Percentiles rank a stretch among this genome's conserved stretches.
Evolutionary conservation across 2,797 vertebrate species (phyloP).

Genomic region (Hyperoplus lanceolatus): DNA sequence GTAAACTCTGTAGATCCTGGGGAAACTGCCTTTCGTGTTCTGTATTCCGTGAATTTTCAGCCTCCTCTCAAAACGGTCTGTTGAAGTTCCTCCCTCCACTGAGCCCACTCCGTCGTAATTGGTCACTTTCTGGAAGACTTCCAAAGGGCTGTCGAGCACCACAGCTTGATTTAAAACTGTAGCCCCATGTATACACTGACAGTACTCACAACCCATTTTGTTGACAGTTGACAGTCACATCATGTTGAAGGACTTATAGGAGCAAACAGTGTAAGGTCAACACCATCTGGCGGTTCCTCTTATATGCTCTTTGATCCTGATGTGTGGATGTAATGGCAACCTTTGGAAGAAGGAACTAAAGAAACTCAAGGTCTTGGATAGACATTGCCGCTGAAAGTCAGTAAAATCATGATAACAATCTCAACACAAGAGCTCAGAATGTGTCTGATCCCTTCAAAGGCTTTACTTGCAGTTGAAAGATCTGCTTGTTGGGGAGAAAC

Average conservation of each 20-base stretch:
- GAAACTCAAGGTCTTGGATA: slow-evolving; percentile 11
- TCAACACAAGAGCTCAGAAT: slow-evolving; percentile 30
- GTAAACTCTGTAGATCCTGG: too few species aligned
- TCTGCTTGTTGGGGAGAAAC: slow-evolving; percentile 3
- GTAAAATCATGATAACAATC: slow-evolving; percentile 39
- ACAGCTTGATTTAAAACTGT: too few species aligned
- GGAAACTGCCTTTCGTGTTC: too few species aligned
- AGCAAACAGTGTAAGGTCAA: slow-evolving; percentile 15
- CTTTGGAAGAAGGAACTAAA: slow-evolving; percentile 29
- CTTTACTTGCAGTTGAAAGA: slow-evolving; percentile 39
- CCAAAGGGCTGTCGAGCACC: too few species aligned
- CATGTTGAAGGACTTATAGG: neutral
- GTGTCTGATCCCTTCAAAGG: slow-evolving; percentile 40
- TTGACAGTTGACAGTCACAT: slow-evolving; percentile 9
- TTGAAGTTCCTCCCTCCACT: too few species aligned
- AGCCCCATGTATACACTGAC: too few species aligned
- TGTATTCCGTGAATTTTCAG: too few species aligned
- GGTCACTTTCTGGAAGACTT: too few species aligned
- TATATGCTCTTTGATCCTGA: slow-evolving; percentile 21
- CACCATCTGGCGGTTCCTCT: slow-evolving; percentile 8
- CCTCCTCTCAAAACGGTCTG: too few species aligned
- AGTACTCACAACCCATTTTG: too few species aligned
- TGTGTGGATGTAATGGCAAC: slow-evolving; percentile 14
- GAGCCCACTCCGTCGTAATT: too few species aligned
- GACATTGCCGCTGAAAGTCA: slow-evolving; percentile 18